Percentiles rank a stretch among this genome's conserved stretches.
Evolutionary conservation across 2,797 vertebrate species (phyloP).

Genomic region (Lacerta agilis): DNA sequence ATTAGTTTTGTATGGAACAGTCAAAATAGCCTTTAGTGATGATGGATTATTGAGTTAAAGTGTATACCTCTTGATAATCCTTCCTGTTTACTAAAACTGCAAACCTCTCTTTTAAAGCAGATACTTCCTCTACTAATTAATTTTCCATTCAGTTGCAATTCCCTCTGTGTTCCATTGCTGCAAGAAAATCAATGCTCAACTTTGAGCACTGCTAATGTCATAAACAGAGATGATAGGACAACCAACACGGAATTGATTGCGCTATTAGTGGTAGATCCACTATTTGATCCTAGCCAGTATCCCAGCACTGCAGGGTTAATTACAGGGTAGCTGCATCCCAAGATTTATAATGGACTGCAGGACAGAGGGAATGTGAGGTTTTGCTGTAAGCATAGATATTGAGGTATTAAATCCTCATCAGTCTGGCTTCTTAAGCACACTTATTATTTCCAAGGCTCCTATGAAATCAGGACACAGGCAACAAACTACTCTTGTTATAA

Average conservation of each 20-base stretch:
- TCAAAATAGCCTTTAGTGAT: neutral
- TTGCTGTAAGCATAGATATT: neutral
- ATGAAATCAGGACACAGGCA: neutral
- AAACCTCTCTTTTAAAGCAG: constrained; percentile 14
- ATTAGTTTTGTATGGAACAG: neutral
- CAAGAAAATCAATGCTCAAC: constrained; percentile 12
- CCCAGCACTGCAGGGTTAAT: neutral
- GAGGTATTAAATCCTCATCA: neutral
- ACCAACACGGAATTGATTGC: neutral
- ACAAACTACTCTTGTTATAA: neutral
- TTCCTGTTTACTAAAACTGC: neutral
- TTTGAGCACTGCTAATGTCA: neutral
- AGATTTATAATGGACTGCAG: neutral
- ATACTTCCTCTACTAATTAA: constrained; percentile 58
- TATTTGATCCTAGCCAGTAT: neutral
- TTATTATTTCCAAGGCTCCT: neutral
- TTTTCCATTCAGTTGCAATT: constrained; percentile 52
- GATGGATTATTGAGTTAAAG: neutral
- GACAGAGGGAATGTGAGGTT: neutral
- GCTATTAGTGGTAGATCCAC: neutral
- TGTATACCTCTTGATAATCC: constrained; percentile 7
- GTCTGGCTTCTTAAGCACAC: neutral
- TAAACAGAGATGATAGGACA: too few species aligned
- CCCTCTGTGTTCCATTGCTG: neutral
- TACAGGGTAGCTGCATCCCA: neutral